Base-by-base conservation (phyloP, 2,888 invertebrate genomes). In the Syrphus vitripennis region DNA sequence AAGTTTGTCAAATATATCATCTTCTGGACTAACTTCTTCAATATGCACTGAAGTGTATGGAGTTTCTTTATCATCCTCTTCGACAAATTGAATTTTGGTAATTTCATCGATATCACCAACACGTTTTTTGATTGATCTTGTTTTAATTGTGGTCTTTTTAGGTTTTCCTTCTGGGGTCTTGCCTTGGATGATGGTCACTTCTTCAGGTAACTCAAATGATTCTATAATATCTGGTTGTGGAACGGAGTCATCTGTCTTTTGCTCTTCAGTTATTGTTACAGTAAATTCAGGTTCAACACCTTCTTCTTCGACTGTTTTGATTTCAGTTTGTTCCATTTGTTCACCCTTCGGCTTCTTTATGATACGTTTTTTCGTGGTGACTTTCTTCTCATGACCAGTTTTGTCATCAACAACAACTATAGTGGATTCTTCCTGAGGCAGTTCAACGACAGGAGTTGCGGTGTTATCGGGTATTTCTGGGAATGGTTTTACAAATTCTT, bases 311-410 rank as follows among this genome's bases (percentile, higher is more conserved):
- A 93, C 90, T 21, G 93, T 93, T 65, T 91, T 89, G 63, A 93
- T 93, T 91, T 93, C 92, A 0, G 93, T 93, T 14, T 93, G 89
- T 88, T 94, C 93, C 50, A 92, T 90, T 88, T 91, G 92, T 53
- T 90, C 88, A 65, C 91, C 93, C 84, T 92, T 88, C 0, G 91
- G 91, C 88, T 93, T 93, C 76, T 91, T 93, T 45, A 93, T 91
- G 0, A 91, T 89, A 31, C 93, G 90, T 67, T 91, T 93, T 69
- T 92, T 93, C 14, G 91, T 90, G 34, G 91, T 90, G 65, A 92
- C 88, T 88, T 91, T 89, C 88, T 92, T 89, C 63, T 88, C 75
- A 31, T 81, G 83, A 24, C 91, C 92, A 5, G 84, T 86, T 31
- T 89, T 86, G 74, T 90, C 87, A n/a, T 89, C 89, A 24, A 90